phyloP scores from a whole-genome alignment of 2,797 vertebrate genomes.

The Nasua narica region DNA sequence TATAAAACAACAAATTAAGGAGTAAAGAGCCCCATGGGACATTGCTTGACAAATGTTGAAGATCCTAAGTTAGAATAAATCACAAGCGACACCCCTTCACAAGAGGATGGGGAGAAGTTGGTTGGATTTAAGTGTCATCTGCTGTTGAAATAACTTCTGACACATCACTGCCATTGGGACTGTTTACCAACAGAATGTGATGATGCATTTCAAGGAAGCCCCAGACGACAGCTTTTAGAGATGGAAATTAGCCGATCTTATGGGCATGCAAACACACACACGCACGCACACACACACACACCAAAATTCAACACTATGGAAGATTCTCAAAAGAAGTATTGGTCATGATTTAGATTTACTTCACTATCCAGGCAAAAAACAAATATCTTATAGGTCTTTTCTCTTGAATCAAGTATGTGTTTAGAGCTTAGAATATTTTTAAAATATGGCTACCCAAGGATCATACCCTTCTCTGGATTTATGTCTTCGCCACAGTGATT shows the following conservation, averaged over 20 bases:
- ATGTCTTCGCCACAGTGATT: background rate
- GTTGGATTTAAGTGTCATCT: constrained; percentile 51
- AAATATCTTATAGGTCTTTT: background rate
- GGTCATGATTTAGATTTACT: background rate
- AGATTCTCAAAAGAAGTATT: background rate
- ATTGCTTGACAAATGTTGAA: constrained; percentile 58
- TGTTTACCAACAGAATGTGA: background rate
- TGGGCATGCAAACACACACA: background rate
- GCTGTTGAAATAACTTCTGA: constrained; percentile 25
- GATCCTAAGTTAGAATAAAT: constrained; percentile 47
- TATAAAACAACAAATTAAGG: constrained; percentile 59
- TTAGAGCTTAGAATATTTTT: background rate
- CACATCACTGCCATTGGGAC: background rate
- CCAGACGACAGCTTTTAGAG: background rate
- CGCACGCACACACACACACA: too few relatives aligned
- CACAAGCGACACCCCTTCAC: constrained; percentile 42
- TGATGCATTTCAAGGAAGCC: background rate
- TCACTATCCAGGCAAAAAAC: background rate
- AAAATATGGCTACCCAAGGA: background rate
- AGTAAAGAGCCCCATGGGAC: constrained; percentile 50
- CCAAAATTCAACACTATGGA: background rate
- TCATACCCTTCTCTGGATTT: background rate
- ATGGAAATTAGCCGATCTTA: background rate
- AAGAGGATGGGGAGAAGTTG: constrained; percentile 4
- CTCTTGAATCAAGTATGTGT: background rate